Evolutionary conservation across 2,113 vertebrate species (phyloP).

Genomic region (Siphamia tubifer): DNA sequence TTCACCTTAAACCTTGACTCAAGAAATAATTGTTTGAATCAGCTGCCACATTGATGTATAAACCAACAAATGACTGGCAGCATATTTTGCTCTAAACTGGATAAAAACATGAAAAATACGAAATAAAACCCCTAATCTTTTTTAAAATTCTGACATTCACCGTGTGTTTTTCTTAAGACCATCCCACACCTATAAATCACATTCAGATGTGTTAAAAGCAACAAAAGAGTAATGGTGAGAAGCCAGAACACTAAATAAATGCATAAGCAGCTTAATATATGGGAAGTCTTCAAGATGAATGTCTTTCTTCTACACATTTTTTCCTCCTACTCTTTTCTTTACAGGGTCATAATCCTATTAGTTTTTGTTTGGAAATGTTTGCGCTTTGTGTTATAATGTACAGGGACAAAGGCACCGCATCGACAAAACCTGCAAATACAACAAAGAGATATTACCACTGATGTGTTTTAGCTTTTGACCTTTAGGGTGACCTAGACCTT

Average conservation of each 20-base stretch:
- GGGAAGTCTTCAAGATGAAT: constrained; percentile 16
- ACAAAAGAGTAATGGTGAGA: constrained; percentile 26
- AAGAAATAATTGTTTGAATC: constrained; percentile 24
- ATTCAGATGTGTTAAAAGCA: constrained; percentile 18
- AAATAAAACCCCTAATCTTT: constrained; percentile 20
- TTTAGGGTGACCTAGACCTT: too few species aligned
- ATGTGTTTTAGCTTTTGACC: too few species aligned
- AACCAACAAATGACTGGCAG: constrained; percentile 11
- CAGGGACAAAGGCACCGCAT: too few species aligned
- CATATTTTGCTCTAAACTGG: not conserved
- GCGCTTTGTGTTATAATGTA: constrained; percentile 11
- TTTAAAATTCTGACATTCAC: constrained; percentile 20
- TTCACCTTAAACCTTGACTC: constrained; percentile 16
- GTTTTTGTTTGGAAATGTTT: constrained; percentile 29
- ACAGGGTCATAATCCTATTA: constrained; percentile 25
- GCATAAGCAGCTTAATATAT: constrained; percentile 33
- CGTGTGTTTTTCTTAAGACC: constrained; percentile 24
- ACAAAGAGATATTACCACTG: too few species aligned
- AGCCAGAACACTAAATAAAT: constrained; percentile 23
- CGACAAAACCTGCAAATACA: too few species aligned
- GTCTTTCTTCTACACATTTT: constrained; percentile 6
- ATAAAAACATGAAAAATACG: not conserved
- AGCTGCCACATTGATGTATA: not conserved
- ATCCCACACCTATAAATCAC: constrained; percentile 40
- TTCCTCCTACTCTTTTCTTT: constrained; percentile 26